Evolutionary conservation across 2,888 invertebrate species (phyloP).

Genomic region (Ichneumoninae sp.): DNA sequence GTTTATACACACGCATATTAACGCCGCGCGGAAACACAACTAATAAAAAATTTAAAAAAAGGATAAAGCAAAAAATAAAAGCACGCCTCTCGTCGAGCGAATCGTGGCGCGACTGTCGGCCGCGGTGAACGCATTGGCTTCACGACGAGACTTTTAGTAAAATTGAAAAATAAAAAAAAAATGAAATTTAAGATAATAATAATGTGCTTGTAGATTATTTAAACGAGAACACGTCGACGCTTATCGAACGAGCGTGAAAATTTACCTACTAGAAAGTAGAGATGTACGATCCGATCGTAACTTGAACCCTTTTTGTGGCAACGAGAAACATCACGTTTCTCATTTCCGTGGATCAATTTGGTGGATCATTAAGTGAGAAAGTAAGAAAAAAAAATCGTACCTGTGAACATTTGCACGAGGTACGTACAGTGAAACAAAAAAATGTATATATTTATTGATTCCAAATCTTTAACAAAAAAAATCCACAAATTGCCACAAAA

Average conservation of each 20-base stretch:
- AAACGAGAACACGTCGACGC: slow-evolving; percentile 25
- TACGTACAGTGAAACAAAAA: neutral
- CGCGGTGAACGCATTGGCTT: slow-evolving; percentile 48
- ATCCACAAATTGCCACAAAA: slow-evolving; percentile 7
- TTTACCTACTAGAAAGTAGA: slow-evolving; percentile 46
- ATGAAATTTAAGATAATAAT: slow-evolving; percentile 34
- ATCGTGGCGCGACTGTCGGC: slow-evolving; percentile 18
- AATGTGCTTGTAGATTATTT: slow-evolving; percentile 63
- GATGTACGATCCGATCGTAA: slow-evolving; percentile 45
- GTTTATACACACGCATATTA: slow-evolving; percentile 22
- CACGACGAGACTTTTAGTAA: slow-evolving; percentile 44
- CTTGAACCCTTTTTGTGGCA: slow-evolving; percentile 37
- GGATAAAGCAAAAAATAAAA: slow-evolving; percentile 6
- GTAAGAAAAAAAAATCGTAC: neutral
- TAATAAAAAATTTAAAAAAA: neutral
- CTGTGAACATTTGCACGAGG: slow-evolving; percentile 1
- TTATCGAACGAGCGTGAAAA: slow-evolving; percentile 35
- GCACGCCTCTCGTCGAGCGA: slow-evolving; percentile 23
- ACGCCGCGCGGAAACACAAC: slow-evolving; percentile 19
- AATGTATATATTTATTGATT: slow-evolving; percentile 1
- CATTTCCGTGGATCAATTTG: slow-evolving; percentile 19
- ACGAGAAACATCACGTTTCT: slow-evolving; percentile 1
- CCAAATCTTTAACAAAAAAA: neutral
- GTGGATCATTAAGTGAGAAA: neutral
- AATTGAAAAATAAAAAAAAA: neutral